Base-by-base conservation (phyloP, 2,797 vertebrate species). In the Sebastes melanostomus region DNA sequence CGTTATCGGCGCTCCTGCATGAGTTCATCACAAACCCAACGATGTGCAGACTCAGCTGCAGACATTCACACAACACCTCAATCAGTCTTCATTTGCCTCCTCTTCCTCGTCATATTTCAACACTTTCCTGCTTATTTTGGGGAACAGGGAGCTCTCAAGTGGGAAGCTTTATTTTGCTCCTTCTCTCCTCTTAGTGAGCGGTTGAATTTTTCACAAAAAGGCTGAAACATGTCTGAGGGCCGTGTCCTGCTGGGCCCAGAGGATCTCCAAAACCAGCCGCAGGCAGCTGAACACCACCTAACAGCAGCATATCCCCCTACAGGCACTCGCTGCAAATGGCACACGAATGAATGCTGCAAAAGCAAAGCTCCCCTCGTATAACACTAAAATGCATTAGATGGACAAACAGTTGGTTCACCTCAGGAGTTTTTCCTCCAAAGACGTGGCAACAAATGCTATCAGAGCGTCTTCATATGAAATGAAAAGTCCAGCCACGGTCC, bases 81-180 rank as follows among this genome's bases (percentile, higher is more conserved):
- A 94, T 94, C 92, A 91, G 90, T 95, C 94, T 93, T 93, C 89
- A 92, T 95, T 95, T 93, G 85, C 84, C 66, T 68, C 61, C 52
- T 58, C 72, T 76, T 76, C 66, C 82, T 81, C 75, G 72, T 80
- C 83, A 85, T 80, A 83, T 86, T 85, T 88, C 70, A 78, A 62
- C 56, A 55, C 78, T 62, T 66, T 36, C 6, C 32, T 29, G 67
- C 46, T 73, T 55, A 32, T 82, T 81, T 69, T 2, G 50, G 16
- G 16, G 65, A 82, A 87, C 81, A 78, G 52, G 71, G 32, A 84
- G 72, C 56, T 62, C 68, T 85, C 71, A 46, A 74, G 77, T 75
- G 69, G 83, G 77, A 81, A 75, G 81, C 72, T 74, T 63, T 67
- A 30, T 42, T 52, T 81, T 30, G 25, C 68, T 69, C 67, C 38